Conservation (phyloP, 2,888 invertebrate genomes). For the Hoplodrina ambigua region DNA sequence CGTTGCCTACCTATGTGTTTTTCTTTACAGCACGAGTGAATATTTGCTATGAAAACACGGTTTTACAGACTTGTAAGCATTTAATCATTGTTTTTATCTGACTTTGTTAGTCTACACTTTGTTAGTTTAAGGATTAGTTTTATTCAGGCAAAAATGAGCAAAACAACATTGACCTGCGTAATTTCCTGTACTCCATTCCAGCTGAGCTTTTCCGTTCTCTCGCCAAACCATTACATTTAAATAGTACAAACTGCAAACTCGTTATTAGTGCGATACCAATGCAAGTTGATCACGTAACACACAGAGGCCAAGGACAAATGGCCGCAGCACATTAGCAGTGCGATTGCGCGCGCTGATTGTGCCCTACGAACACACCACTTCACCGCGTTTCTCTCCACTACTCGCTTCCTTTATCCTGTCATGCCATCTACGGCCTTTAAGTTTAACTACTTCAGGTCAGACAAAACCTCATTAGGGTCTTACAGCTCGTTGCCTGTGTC, state of each 20-base stretch:
- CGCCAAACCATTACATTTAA: constrained; percentile 27
- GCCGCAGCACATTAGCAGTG: constrained; percentile 69
- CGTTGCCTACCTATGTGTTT: background rate
- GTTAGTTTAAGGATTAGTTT: no score
- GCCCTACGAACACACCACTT: constrained; percentile 47
- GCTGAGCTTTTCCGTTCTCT: constrained; percentile 3
- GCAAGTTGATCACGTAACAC: constrained; percentile 65
- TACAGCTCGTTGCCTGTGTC: constrained; percentile 38
- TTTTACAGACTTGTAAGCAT: background rate
- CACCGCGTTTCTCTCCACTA: constrained; percentile 54
- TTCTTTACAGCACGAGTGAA: background rate
- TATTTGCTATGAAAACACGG: background rate
- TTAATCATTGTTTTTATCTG: no score
- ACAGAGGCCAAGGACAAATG: constrained; percentile 77
- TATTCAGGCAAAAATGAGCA: background rate
- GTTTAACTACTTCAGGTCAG: constrained; percentile 59
- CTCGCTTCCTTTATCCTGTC: constrained; percentile 67
- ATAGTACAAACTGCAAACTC: constrained; percentile 36
- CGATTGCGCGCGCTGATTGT: constrained; percentile 71
- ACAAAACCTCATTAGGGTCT: constrained; percentile 60
- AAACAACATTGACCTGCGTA: background rate
- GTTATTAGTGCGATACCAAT: constrained; percentile 54
- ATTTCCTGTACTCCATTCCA: constrained; percentile 14
- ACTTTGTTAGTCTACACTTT: no score
- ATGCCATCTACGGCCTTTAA: constrained; percentile 65